phyloP scores from a whole-genome alignment of 2,113 vertebrate species.

The Pseudonaja textilis region DNA sequence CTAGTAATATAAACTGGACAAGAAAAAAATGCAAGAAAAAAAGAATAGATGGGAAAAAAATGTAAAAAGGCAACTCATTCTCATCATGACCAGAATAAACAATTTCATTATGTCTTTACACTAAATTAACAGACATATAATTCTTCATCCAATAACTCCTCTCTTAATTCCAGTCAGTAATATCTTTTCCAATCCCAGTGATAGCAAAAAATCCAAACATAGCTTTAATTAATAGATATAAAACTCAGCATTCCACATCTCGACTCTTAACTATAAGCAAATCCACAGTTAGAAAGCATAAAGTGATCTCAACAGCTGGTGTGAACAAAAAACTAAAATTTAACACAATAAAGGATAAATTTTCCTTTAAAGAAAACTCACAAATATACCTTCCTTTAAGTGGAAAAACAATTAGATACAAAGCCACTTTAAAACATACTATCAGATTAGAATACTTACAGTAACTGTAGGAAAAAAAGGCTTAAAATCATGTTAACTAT shows the following conservation, averaged over 20 bases:
- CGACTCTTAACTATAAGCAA: neutral
- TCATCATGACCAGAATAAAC: neutral
- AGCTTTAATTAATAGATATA: neutral
- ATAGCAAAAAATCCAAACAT: neutral
- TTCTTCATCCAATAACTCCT: neutral
- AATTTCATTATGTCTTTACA: neutral
- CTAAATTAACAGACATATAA: neutral
- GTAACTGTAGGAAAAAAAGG: neutral
- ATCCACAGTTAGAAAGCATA: neutral
- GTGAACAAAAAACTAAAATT: neutral
- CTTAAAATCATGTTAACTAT: neutral
- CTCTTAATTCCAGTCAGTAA: neutral
- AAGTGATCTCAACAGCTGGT: neutral
- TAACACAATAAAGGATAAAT: neutral
- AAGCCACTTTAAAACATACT: neutral
- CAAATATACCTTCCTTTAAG: neutral
- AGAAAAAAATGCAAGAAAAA: neutral
- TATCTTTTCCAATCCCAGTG: neutral
- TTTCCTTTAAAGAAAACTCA: neutral
- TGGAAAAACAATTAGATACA: neutral
- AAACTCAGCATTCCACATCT: neutral
- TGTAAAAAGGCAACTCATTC: neutral
- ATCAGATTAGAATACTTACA: neutral
- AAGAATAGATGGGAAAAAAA: neutral
- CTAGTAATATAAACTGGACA: neutral